phyloP scores from a whole-genome alignment of 2,113 vertebrate genomes.

The Lutjanus erythropterus region DNA sequence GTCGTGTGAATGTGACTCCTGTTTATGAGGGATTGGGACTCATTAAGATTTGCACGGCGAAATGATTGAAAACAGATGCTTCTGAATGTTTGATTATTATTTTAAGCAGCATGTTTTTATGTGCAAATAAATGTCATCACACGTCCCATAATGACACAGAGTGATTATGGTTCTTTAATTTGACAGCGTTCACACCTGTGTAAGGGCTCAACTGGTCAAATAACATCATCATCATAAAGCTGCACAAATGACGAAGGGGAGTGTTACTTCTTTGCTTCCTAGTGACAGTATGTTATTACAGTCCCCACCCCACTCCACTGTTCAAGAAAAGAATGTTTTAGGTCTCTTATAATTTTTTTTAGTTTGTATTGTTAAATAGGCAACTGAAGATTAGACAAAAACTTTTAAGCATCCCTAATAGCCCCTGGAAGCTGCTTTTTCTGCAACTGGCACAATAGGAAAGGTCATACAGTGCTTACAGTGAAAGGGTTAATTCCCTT shows the following conservation, averaged over 20 bases:
- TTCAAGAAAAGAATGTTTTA: no score
- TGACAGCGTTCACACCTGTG: neutral
- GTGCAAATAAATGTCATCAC: slow-evolving; percentile 10
- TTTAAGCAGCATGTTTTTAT: slow-evolving; percentile 2
- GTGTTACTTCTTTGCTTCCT: neutral
- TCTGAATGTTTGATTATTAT: slow-evolving; percentile 1
- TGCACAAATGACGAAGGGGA: neutral
- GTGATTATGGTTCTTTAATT: neutral
- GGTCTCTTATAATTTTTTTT: no score
- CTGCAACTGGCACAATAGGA: no score
- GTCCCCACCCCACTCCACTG: no score
- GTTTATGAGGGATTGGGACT: slow-evolving; percentile 21
- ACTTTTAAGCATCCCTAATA: no score
- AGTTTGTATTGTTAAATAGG: no score
- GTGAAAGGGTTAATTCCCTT: no score
- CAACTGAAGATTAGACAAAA: no score
- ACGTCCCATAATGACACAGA: neutral
- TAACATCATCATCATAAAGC: slow-evolving; percentile 4
- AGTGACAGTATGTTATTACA: slow-evolving; percentile 17
- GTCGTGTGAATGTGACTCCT: slow-evolving; percentile 21
- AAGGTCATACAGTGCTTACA: no score
- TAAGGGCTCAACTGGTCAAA: neutral
- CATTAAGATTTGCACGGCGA: neutral
- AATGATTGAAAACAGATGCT: slow-evolving; percentile 25
- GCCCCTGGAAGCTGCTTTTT: no score